These are phyloP conservation scores for Nesidiocoris tenuis DNA, from an alignment of 2,888 invertebrate species.

Conservation along the genomic window DNA sequence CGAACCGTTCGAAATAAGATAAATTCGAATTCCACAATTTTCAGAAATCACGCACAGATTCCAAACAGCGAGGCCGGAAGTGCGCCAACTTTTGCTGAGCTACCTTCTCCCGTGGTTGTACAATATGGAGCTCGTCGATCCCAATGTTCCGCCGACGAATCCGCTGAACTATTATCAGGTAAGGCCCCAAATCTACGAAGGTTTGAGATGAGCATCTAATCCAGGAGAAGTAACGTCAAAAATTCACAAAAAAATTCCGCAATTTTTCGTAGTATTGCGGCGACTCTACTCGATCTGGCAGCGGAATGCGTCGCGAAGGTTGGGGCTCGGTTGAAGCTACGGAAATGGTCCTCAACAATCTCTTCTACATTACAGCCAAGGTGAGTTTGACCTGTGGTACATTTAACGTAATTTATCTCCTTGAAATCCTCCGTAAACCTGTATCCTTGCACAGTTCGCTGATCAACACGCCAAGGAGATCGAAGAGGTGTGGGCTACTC, in stretches of 20 bases:
- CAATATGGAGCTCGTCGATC: slow-evolving; percentile 97
- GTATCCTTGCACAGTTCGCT: no score
- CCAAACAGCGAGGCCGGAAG: slow-evolving; percentile 91
- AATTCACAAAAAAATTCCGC: background rate
- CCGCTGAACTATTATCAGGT: slow-evolving; percentile 83
- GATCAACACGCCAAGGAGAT: slow-evolving; percentile 94
- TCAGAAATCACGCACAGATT: slow-evolving; percentile 95
- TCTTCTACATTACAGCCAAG: slow-evolving; percentile 96
- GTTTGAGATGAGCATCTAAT: no score
- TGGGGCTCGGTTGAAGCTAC: slow-evolving; percentile 99
- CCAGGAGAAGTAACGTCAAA: background rate
- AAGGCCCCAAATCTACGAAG: slow-evolving; percentile 47
- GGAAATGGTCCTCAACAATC: slow-evolving; percentile 98
- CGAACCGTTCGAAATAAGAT: no score
- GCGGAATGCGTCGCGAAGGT: slow-evolving; percentile 77
- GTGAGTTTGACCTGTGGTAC: slow-evolving; percentile 58
- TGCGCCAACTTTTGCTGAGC: slow-evolving; percentile 84
- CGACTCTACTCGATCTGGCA: slow-evolving; percentile 59
- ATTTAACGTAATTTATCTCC: no score
- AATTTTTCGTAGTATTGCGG: slow-evolving; percentile 60
- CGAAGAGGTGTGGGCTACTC: slow-evolving; percentile 92
- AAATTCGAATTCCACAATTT: no score
- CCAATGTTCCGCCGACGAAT: slow-evolving; percentile 84
- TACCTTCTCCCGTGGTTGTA: slow-evolving; percentile 96
- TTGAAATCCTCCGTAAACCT: no score